Evolutionary conservation across 2,797 vertebrate species (phyloP).

Genomic region (Pagetopsis macropterus): DNA sequence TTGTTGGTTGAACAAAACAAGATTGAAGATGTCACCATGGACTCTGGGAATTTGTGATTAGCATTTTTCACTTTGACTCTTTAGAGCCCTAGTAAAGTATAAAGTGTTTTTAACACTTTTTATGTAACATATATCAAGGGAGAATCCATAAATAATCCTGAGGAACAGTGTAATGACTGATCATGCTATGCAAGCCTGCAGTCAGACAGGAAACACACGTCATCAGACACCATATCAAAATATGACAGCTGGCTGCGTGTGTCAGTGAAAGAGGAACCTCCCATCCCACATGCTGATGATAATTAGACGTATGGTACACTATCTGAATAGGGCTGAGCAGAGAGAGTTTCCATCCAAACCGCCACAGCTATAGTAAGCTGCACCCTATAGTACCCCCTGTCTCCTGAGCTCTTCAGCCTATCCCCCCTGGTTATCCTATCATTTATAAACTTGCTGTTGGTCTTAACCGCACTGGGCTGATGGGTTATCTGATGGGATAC

Average conservation of each 20-base stretch:
- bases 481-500: slow-evolving; percentile 5
- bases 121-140: not conserved
- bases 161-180: slow-evolving; percentile 4
- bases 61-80: not conserved
- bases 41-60: not conserved
- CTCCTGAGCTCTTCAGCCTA: slow-evolving; percentile 3
- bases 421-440: slow-evolving; percentile 3
- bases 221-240: slow-evolving; percentile 61
- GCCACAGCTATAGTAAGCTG: slow-evolving; percentile 3
- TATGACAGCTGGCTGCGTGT: slow-evolving; percentile 62
- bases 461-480: slow-evolving; percentile 6
- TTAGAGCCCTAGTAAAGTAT: not conserved
- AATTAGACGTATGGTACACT: slow-evolving; percentile 49
- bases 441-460: slow-evolving; percentile 18
- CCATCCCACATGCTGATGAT: slow-evolving; percentile 61
- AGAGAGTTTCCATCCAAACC: slow-evolving; percentile 19
- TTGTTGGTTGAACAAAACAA: not conserved
- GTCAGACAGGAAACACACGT: slow-evolving; percentile 41
- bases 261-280: slow-evolving; percentile 53
- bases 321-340: slow-evolving; percentile 43
- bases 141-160: slow-evolving; percentile 4
- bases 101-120: slow-evolving; percentile 5
- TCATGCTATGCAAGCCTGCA: slow-evolving; percentile 15
- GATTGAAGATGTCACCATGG: not conserved
- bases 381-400: slow-evolving; percentile 4